phyloP scores from a whole-genome alignment of 2,113 vertebrate species.

The Nettapus auritus region DNA sequence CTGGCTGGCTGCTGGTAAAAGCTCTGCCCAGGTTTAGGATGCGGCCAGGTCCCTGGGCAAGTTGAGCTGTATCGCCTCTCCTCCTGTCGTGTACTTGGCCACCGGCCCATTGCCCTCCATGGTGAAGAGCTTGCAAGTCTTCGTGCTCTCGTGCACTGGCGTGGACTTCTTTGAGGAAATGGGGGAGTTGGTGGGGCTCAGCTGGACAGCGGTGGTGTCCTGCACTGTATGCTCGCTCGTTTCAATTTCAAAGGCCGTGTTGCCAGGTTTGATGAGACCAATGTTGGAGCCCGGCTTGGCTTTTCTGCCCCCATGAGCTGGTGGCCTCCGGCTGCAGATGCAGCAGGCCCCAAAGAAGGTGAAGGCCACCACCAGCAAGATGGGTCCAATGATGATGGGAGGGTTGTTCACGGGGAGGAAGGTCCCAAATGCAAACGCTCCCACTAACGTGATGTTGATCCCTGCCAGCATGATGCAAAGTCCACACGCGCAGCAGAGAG shows the following conservation, averaged over 20 bases:
- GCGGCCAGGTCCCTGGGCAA: slow-evolving; percentile 73
- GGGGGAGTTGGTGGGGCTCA: slow-evolving; percentile 90
- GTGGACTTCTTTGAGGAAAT: slow-evolving; percentile 85
- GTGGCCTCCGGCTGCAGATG: slow-evolving; percentile 83
- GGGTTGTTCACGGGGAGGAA: slow-evolving; percentile 85
- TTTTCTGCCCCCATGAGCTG: slow-evolving; percentile 59
- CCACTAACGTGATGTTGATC: slow-evolving; percentile 95
- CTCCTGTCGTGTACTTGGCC: slow-evolving; percentile 59
- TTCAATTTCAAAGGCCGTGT: slow-evolving; percentile 90
- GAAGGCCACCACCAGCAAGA: slow-evolving; percentile 86
- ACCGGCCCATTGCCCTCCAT: slow-evolving; percentile 73
- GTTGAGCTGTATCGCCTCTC: slow-evolving; percentile 72
- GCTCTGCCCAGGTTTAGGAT: slow-evolving; percentile 53
- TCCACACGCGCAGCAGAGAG: slow-evolving; percentile 93
- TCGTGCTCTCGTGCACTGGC: slow-evolving; percentile 53
- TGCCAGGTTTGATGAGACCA: slow-evolving; percentile 82
- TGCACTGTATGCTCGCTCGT: slow-evolving; percentile 93
- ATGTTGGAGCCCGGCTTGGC: slow-evolving; percentile 76
- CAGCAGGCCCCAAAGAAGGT: slow-evolving; percentile 90
- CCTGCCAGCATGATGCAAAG: slow-evolving; percentile 95
- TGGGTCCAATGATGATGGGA: slow-evolving; percentile 90
- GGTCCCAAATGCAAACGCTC: slow-evolving; percentile 89
- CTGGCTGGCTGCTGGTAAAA: slow-evolving; percentile 27
- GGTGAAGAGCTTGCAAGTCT: slow-evolving; percentile 70
- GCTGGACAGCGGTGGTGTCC: slow-evolving; percentile 92